Percentiles rank a stretch among this genome's conserved stretches.
Conservation (phyloP, 2,113 vertebrate species). For the Pimephales promelas region DNA sequence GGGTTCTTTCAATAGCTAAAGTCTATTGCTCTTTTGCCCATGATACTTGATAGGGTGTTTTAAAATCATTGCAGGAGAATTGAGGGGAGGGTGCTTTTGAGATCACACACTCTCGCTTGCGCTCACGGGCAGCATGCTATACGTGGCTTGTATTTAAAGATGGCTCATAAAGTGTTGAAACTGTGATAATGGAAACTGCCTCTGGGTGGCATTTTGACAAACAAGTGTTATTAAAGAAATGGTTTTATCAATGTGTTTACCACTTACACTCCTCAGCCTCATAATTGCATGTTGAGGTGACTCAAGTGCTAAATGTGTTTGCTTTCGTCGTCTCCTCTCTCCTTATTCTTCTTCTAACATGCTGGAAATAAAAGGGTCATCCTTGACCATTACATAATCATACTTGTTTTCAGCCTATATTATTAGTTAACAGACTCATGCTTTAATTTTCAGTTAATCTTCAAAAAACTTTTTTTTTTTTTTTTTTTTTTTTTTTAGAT, state of each 20-base stretch:
- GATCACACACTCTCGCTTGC: conserved; percentile 3
- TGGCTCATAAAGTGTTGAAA: conserved; percentile 71
- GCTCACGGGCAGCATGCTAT: conserved; percentile 22
- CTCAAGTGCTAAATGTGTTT: conserved; percentile 28
- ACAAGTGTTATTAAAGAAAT: conserved; percentile 78
- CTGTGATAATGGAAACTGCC: conserved; percentile 70
- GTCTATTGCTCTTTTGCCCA: conserved; percentile 11
- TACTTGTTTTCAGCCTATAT: neutral
- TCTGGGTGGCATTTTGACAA: conserved; percentile 75
- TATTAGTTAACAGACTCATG: neutral
- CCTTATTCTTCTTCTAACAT: neutral
- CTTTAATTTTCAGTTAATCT: neutral
- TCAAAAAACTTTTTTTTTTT: no score
- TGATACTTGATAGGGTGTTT: neutral
- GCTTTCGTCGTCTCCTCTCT: conserved; percentile 11
- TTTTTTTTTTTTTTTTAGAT: neutral
- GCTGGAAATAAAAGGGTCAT: neutral
- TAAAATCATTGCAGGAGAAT: neutral
- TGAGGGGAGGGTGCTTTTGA: conserved; percentile 1
- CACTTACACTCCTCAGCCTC: conserved; percentile 43
- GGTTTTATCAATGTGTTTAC: conserved; percentile 77
- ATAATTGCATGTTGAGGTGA: conserved; percentile 32
- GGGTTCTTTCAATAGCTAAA: neutral
- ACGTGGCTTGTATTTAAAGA: conserved; percentile 70
- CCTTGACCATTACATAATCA: neutral